phyloP scores from a whole-genome alignment of 2,113 vertebrate species.

The Gymnorhina tibicen region DNA sequence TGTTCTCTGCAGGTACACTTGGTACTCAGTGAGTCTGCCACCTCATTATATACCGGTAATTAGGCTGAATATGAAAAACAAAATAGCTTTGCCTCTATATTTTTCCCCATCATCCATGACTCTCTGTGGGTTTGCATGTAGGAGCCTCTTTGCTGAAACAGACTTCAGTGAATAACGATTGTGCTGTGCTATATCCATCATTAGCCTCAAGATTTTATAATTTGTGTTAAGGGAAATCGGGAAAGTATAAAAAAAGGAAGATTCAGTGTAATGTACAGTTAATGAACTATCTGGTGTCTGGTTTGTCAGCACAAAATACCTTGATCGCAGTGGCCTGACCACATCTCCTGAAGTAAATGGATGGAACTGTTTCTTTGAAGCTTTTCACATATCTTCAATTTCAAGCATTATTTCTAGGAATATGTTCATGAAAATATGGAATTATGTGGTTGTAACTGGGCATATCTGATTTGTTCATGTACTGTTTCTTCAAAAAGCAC shows the following conservation, averaged over 20 bases:
- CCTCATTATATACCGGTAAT: background rate
- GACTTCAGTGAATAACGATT: background rate
- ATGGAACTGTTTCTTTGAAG: background rate
- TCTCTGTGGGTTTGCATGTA: background rate
- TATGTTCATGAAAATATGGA: background rate
- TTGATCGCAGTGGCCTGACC: background rate
- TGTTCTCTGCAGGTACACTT: background rate
- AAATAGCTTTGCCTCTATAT: background rate
- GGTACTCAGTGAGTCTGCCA: background rate
- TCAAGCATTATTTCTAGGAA: background rate
- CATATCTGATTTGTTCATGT: background rate
- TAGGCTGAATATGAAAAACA: background rate
- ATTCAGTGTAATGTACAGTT: background rate
- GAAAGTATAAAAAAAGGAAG: background rate
- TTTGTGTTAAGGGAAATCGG: background rate
- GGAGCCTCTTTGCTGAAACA: background rate
- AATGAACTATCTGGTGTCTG: background rate
- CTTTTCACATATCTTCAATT: background rate
- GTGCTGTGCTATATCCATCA: background rate
- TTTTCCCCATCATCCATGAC: background rate
- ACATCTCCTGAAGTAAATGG: background rate
- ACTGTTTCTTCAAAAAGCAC: background rate
- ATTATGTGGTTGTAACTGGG: background rate
- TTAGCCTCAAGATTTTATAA: background rate
- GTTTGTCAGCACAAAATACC: background rate